phyloP scores from a whole-genome alignment of 2,797 vertebrate species.

The Podarcis siculus region DNA sequence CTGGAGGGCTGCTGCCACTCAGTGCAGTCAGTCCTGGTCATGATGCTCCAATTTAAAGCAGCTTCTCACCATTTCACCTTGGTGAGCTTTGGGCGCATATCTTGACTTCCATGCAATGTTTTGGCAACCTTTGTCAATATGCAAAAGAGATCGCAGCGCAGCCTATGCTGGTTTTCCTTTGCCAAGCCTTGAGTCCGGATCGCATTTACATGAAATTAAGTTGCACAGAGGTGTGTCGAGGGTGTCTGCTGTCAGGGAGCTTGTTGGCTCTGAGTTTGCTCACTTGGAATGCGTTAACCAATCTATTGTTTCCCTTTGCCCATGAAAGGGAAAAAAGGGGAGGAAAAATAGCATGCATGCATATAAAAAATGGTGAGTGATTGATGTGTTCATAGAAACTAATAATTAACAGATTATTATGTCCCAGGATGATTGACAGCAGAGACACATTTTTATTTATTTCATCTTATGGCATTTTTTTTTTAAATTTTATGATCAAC shows the following conservation, averaged over 20 bases:
- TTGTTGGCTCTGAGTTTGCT: conserved; percentile 20
- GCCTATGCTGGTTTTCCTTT: conserved; percentile 9
- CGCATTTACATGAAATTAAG: neutral
- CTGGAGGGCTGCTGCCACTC: no score
- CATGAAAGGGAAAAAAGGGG: neutral
- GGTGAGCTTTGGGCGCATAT: no score
- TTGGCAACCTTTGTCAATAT: neutral
- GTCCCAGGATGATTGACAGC: conserved; percentile 46
- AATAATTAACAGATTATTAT: conserved; percentile 55
- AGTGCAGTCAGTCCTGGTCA: no score
- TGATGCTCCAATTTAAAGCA: no score
- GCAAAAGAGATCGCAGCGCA: neutral
- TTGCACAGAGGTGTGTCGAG: neutral
- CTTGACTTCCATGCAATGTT: neutral
- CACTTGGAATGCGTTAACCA: conserved; percentile 9
- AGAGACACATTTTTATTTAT: conserved; percentile 12
- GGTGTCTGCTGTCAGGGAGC: neutral
- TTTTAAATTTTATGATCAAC: neutral
- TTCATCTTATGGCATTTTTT: neutral
- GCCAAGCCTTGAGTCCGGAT: neutral
- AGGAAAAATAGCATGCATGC: conserved; percentile 1
- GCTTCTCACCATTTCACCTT: neutral
- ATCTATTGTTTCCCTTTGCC: neutral
- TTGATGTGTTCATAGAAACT: conserved; percentile 51
- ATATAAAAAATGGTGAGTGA: conserved; percentile 32